phyloP scores from a whole-genome alignment of 2,797 vertebrate genomes.

The Leptatherina wallacei region DNA sequence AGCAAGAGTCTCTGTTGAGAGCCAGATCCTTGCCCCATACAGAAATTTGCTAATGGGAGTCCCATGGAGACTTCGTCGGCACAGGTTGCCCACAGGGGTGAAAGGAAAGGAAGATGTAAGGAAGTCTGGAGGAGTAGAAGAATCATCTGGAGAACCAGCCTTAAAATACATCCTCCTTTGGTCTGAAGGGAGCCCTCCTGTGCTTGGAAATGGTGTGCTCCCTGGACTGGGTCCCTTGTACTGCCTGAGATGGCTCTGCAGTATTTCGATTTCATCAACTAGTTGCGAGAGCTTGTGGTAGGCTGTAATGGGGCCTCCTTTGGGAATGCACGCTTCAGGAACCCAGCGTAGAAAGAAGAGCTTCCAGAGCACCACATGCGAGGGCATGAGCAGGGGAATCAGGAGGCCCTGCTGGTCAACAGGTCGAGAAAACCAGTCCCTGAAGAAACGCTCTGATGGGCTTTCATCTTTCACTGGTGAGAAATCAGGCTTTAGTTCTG shows the following conservation, averaged over 20 bases:
- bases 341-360: conserved; percentile 98
- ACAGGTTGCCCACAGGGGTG: conserved; percentile 93
- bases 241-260: conserved; percentile 88
- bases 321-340: conserved; percentile 91
- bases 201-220: conserved; percentile 59
- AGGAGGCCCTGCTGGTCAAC: conserved; percentile 88
- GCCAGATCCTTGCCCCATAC: conserved; percentile 96
- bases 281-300: conserved; percentile 91
- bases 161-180: conserved; percentile 91
- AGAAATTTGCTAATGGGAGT: conserved; percentile 96
- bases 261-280: conserved; percentile 90
- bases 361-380: conserved; percentile 92
- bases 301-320: conserved; percentile 87
- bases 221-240: conserved; percentile 75
- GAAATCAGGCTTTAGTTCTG: conserved; percentile 85
- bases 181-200: conserved; percentile 68
- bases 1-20: conserved; percentile 95
- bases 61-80: conserved; percentile 89
- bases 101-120: conserved; percentile 97
- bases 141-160: conserved; percentile 71
- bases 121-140: conserved; percentile 81
- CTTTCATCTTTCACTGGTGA: conserved; percentile 76
- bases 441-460: conserved; percentile 87
- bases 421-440: conserved; percentile 89
- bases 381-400: conserved; percentile 87